phyloP scores from a whole-genome alignment of 2,888 invertebrate species.

The Anticlea derivata region DNA sequence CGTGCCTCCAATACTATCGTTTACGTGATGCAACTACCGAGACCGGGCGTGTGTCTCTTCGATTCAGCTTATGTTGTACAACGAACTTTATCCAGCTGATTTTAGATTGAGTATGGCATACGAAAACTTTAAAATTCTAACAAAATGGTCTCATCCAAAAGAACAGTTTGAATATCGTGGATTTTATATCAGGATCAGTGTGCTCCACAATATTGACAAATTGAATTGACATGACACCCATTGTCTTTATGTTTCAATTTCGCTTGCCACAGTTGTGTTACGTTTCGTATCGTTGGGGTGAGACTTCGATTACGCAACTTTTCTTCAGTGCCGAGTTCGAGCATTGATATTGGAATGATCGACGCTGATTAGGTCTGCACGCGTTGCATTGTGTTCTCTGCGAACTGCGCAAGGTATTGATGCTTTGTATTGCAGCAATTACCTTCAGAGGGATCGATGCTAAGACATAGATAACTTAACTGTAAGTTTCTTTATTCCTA shows the following conservation, averaged over 20 bases:
- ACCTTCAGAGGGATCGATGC: slow-evolving; percentile 37
- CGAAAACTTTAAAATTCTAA: background rate
- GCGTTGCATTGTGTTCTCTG: slow-evolving; percentile 57
- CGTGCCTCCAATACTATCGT: slow-evolving; percentile 57
- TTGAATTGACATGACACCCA: background rate
- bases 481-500: slow-evolving; percentile 45
- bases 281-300: background rate
- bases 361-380: slow-evolving; percentile 50
- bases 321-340: slow-evolving; percentile 31
- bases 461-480: slow-evolving; percentile 48
- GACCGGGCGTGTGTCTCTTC: slow-evolving; percentile 33
- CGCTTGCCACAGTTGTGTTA: background rate
- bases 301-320: background rate
- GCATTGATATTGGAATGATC: slow-evolving; percentile 62
- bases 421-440: slow-evolving; percentile 46
- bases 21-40: slow-evolving; percentile 78
- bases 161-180: background rate
- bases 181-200: too few species aligned
- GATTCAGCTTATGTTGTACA: slow-evolving; percentile 3
- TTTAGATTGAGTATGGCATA: background rate
- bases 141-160: background rate
- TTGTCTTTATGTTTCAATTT: background rate
- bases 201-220: background rate
- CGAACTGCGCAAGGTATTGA: slow-evolving; percentile 49
- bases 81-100: background rate